Base-by-base conservation (phyloP, 2,888 invertebrate genomes). In the Fragum sueziense region DNA sequence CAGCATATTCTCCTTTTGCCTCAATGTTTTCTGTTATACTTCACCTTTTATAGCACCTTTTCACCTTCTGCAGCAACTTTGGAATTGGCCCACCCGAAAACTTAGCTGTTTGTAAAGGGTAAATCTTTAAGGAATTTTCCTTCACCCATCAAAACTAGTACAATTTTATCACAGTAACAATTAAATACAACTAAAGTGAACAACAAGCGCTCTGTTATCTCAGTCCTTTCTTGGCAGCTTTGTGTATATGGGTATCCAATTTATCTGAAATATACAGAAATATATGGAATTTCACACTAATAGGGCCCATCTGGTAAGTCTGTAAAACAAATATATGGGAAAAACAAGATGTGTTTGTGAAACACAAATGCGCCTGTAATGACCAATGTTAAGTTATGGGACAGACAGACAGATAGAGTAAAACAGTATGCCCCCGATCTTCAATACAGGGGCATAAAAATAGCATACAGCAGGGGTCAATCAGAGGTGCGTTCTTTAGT, bases 211-310 rank as follows among this genome's bases (percentile, higher is more conserved):
- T 11, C 22, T 31, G 72, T 71, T 77, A 79, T 80, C 87, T 82
- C 20, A 92, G 72, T 33, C 91, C 91, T 89, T 96, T 96, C 47
- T 95, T 94, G 1, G 97, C 97, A 17, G 97, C 96, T 90, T 95
- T 95, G 91, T 97, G 97, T 74, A 97, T 95, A 79, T 95, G 95
- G 27, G 95, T 94, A 54, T 97, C 97, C 90, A 97, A 92, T 91
- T 96, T 95, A 94, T 96, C 97, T 97, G 94, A 25, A 94, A 94
- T 83, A 80, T 79, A 47, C 7, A 37, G 14, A 6, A 37, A 37
- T 9, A 37, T 37, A n/a, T n/a, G n/a, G n/a, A n/a, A n/a, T n/a
- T n/a, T n/a, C n/a, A n/a, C n/a, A n/a, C n/a, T n/a, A n/a, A n/a
- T n/a, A n/a, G n/a, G n/a, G n/a, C n/a, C n/a, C n/a, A n/a, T n/a